phyloP scores from a whole-genome alignment of 2,888 invertebrate species.

The Drosophila borborema region DNA sequence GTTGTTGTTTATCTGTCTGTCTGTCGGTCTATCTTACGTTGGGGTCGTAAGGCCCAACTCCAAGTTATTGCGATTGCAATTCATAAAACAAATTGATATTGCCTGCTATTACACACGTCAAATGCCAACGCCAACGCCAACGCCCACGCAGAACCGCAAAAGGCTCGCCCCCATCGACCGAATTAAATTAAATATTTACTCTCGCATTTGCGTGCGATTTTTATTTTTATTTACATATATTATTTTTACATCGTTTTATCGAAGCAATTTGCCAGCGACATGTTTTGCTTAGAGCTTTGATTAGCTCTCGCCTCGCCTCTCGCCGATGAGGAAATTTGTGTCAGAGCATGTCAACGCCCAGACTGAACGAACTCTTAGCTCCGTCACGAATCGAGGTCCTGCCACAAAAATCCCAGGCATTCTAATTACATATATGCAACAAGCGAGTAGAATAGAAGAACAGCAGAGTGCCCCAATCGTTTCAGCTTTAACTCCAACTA shows the following conservation, averaged over 20 bases:
- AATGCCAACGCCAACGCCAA: slow-evolving; percentile 59
- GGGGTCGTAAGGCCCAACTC: slow-evolving; percentile 44
- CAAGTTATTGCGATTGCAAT: slow-evolving; percentile 78
- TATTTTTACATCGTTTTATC: slow-evolving; percentile 37
- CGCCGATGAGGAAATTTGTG: slow-evolving; percentile 55
- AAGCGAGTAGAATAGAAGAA: slow-evolving; percentile 43
- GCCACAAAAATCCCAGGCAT: slow-evolving; percentile 19
- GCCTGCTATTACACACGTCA: slow-evolving; percentile 80
- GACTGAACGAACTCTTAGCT: not conserved
- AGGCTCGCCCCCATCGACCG: slow-evolving; percentile 38
- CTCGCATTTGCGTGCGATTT: slow-evolving; percentile 78
- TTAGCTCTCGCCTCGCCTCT: slow-evolving; percentile 68
- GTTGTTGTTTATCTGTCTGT: slow-evolving; percentile 41
- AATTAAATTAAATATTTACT: slow-evolving; percentile 81
- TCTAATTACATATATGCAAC: slow-evolving; percentile 77
- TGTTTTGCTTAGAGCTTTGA: slow-evolving; percentile 67
- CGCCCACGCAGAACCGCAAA: slow-evolving; percentile 47
- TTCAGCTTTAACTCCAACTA: not conserved
- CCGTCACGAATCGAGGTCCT: slow-evolving; percentile 2
- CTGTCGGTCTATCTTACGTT: slow-evolving; percentile 14
- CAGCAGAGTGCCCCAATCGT: slow-evolving; percentile 4
- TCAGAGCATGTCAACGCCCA: slow-evolving; percentile 55
- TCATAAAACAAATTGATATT: slow-evolving; percentile 81
- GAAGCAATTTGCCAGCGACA: slow-evolving; percentile 70
- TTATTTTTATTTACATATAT: slow-evolving; percentile 8